Percentiles rank a stretch among this genome's conserved stretches.
Evolutionary conservation across 1,140 invertebrate genomes (phyloP).

Genomic region (Eriocheir sinensis): DNA sequence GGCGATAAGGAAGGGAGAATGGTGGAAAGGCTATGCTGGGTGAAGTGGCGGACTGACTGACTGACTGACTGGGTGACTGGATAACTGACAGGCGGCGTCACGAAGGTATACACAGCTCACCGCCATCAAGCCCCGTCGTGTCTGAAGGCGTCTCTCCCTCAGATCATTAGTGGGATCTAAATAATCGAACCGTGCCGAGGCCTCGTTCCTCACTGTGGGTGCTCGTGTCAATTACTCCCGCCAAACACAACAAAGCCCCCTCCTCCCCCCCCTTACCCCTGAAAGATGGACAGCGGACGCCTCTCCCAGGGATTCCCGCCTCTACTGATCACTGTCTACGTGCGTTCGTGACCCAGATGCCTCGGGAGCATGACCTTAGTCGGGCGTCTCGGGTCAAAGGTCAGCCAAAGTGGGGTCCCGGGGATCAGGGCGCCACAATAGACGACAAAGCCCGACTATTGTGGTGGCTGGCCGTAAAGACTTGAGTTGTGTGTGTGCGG

Average conservation of each 20-base stretch:
- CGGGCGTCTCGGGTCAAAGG: neutral
- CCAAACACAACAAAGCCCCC: neutral
- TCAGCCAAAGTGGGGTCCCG: neutral
- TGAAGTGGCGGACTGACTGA: too few relatives aligned
- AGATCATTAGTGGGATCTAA: neutral
- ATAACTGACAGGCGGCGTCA: neutral
- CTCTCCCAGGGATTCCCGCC: neutral
- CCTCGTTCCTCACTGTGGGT: neutral
- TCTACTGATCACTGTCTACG: neutral
- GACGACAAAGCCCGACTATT: neutral
- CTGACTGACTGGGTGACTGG: too few relatives aligned
- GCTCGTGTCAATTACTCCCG: neutral
- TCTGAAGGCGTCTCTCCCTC: neutral
- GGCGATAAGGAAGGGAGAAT: too few relatives aligned
- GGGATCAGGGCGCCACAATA: neutral
- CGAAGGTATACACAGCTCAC: neutral
- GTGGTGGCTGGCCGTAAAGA: neutral
- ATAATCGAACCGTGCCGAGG: neutral
- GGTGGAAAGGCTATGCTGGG: too few relatives aligned
- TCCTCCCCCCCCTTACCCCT: neutral
- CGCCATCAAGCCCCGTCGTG: neutral
- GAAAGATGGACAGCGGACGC: neutral
- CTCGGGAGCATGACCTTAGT: conserved; percentile 17
- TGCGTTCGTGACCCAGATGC: neutral
- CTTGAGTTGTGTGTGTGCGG: neutral